phyloP scores from a whole-genome alignment of 1,140 invertebrate genomes.

The Drosophila takahashii region DNA sequence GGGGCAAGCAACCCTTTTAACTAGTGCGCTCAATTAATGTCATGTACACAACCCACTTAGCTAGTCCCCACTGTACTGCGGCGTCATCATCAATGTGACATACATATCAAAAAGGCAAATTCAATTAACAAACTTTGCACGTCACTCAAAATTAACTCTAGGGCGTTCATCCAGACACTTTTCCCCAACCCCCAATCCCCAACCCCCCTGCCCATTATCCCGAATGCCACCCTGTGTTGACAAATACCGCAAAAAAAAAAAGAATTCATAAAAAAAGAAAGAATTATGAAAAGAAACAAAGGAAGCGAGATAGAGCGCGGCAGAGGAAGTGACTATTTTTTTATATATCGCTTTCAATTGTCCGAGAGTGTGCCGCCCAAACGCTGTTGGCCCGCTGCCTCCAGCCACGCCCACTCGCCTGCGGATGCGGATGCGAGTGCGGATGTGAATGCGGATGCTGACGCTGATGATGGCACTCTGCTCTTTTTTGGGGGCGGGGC shows the following conservation, averaged over 20 bases:
- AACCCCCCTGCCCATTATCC: background rate
- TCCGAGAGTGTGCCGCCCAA: conserved; percentile 68
- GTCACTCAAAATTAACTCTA: conserved; percentile 81
- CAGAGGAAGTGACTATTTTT: conserved; percentile 57
- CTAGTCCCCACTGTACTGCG: conserved; percentile 74
- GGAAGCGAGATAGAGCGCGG: conserved; percentile 10
- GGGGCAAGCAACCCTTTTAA: conserved; percentile 49
- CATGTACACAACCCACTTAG: conserved; percentile 82
- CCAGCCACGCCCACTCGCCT: conserved; percentile 43
- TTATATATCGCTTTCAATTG: conserved; percentile 78
- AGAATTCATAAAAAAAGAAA: conserved; percentile 19
- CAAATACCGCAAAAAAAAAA: conserved; percentile 56
- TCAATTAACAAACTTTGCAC: conserved; percentile 82
- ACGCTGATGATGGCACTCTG: conserved; percentile 35
- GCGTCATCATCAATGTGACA: conserved; percentile 56
- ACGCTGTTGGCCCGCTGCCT: conserved; percentile 34
- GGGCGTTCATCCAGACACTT: conserved; percentile 65
- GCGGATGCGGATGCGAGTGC: conserved; percentile 29
- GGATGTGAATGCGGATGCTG: conserved; percentile 19
- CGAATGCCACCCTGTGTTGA: conserved; percentile 35
- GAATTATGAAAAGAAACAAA: conserved; percentile 65
- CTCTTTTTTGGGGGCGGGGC: conserved; percentile 3
- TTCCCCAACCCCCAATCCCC: background rate
- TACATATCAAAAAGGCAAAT: conserved; percentile 80
- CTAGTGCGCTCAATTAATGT: conserved; percentile 78